Evolutionary conservation across 2,113 vertebrate genomes (phyloP), one percentile per base, ranked within the genome.

Genomic region (Mobula hypostoma): DNA sequence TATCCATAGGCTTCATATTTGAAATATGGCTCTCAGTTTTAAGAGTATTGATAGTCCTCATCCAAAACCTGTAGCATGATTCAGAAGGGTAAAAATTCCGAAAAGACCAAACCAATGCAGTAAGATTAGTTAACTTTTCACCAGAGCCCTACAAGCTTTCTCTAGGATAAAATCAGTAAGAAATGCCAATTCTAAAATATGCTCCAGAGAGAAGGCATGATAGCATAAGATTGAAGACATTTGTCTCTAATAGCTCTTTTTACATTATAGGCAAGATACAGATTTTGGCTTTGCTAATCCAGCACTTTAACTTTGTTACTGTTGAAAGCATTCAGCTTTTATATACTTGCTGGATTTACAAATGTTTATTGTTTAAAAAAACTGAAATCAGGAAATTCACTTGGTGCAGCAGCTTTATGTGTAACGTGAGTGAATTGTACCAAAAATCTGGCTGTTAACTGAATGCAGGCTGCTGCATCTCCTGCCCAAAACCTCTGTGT

Each of bases 41-140:
- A 3, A 29, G 58, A 87, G 58, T 63, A 63, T 88, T 88, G 11
- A 24, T 29, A 87, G n/a, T 87, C 82, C 82, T 87, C 58, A 61
- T 58, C 58, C 85, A 88, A 88, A 63, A 63, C n/a, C n/a, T 17
- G 27, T 61, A 14, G 56, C 82, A 87, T 87, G 58, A 87, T 29
- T 61, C 48, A 87, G n/a, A 56, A 63, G 12, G 61, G 83, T 56
- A 88, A 63, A 88, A n/a, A 63, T 15, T 56, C 29, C 56, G 8
- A 68, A 29, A 66, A 88, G 58, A 7, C 58, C 58, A 88, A 66
- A 15, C 85, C 5, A 32, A 29, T 68, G 29, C 29, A 90, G 85
- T 19, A 66, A 66, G 85, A 90, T 90, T 90, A 66, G 66, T 32
- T 90, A 85, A 90, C n/a, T 66, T 90, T 90, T 66, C 58, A 90